phyloP scores from a whole-genome alignment of 1,140 invertebrate genomes.

The Dinoponera quadriceps region DNA sequence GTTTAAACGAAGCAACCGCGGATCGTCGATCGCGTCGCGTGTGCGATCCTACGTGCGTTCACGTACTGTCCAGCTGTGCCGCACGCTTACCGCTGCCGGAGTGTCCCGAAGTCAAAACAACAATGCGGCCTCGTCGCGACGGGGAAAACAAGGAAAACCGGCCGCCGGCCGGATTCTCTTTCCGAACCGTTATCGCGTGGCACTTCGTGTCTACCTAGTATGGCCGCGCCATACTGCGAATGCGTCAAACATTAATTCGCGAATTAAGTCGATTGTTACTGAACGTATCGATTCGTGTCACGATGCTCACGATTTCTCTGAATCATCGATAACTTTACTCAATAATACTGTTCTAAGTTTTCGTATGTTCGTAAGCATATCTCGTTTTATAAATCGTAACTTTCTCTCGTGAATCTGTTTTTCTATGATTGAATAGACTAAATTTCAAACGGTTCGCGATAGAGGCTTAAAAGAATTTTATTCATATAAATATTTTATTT shows the following conservation, averaged over 20 bases:
- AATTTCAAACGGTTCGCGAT: too few relatives aligned
- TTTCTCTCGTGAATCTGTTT: too few relatives aligned
- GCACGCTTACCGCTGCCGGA: background rate
- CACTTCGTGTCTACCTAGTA: background rate
- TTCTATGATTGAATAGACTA: too few relatives aligned
- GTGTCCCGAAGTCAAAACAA: slow-evolving; percentile 67
- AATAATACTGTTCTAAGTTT: background rate
- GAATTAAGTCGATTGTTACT: background rate
- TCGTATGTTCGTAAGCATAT: too few relatives aligned
- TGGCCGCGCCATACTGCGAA: background rate
- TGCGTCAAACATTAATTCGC: background rate
- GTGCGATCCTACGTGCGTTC: slow-evolving; percentile 30
- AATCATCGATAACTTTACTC: background rate
- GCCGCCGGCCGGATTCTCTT: too few relatives aligned
- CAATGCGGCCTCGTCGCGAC: slow-evolving; percentile 16
- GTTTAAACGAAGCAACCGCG: slow-evolving; percentile 36
- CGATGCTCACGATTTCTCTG: too few relatives aligned
- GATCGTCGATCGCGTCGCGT: slow-evolving; percentile 63
- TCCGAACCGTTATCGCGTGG: too few relatives aligned
- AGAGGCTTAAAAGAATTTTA: too few relatives aligned
- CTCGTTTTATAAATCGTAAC: too few relatives aligned
- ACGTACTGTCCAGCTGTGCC: slow-evolving; percentile 53
- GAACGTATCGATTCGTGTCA: too few relatives aligned
- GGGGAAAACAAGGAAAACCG: slow-evolving; percentile 25
- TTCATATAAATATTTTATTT: too few relatives aligned